Conservation (phyloP, 2,888 invertebrate species). For the Bombylius discolor region DNA sequence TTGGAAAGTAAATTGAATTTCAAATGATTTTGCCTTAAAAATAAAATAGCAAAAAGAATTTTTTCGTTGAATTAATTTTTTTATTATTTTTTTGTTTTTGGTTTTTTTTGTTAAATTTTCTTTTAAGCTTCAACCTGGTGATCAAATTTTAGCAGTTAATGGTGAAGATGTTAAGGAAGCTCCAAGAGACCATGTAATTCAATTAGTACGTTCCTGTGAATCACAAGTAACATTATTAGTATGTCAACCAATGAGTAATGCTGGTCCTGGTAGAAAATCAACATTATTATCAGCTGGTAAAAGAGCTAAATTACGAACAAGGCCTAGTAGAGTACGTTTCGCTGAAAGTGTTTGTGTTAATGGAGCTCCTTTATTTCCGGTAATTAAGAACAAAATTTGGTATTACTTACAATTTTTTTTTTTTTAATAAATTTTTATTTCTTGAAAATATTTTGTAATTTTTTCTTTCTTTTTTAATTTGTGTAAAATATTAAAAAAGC, state of each 20-base stretch:
- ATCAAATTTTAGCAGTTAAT: constrained; percentile 81
- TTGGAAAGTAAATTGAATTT: too few relatives aligned
- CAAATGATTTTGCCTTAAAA: too few relatives aligned
- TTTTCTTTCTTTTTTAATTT: too few relatives aligned
- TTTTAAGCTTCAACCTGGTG: constrained; percentile 65
- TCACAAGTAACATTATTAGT: constrained; percentile 63
- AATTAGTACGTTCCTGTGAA: constrained; percentile 70
- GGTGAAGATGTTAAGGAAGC: constrained; percentile 79
- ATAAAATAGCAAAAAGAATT: too few relatives aligned
- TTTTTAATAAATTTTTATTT: too few relatives aligned
- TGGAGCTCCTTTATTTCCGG: constrained; percentile 68
- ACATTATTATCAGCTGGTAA: constrained; percentile 79
- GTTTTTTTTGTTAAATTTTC: neutral
- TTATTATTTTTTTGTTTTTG: too few relatives aligned
- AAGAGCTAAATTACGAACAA: constrained; percentile 62
- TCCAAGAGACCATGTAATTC: constrained; percentile 78
- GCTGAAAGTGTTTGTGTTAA: constrained; percentile 81
- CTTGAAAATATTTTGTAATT: too few relatives aligned
- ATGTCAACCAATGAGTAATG: constrained; percentile 65
- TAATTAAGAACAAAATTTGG: constrained; percentile 27
- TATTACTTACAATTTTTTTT: too few relatives aligned
- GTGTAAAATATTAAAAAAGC: too few relatives aligned
- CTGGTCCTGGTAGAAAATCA: constrained; percentile 50
- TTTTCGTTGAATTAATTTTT: too few relatives aligned
- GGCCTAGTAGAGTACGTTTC: constrained; percentile 76